Conservation (phyloP, 1,140 invertebrate species). For the Drosophila grimshawi region DNA sequence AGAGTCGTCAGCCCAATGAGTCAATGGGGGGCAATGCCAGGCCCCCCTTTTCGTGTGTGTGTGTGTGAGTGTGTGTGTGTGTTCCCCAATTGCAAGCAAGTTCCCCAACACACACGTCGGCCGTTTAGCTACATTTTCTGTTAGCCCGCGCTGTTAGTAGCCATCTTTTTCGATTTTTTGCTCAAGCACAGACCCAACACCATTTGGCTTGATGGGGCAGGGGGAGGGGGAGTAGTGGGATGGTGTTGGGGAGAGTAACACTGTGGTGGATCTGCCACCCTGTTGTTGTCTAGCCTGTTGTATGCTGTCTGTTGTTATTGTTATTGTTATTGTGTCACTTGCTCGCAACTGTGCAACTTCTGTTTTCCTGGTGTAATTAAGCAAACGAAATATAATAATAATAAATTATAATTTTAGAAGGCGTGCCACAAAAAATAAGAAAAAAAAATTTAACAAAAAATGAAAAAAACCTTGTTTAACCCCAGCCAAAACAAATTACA, state of each 20-base stretch:
- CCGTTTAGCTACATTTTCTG: slow-evolving; percentile 70
- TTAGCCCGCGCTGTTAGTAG: slow-evolving; percentile 81
- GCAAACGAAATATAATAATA: slow-evolving; percentile 84
- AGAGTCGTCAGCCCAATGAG: slow-evolving; percentile 1
- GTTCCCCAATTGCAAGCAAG: slow-evolving; percentile 23
- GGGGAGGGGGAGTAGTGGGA: not conserved
- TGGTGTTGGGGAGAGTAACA: slow-evolving; percentile 1
- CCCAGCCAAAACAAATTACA: slow-evolving; percentile 12
- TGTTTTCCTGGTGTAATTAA: slow-evolving; percentile 84
- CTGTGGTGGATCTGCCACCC: slow-evolving; percentile 16
- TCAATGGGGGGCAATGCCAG: not conserved
- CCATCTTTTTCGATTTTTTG: slow-evolving; percentile 83
- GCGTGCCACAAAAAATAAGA: slow-evolving; percentile 37
- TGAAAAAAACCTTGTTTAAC: too few species aligned
- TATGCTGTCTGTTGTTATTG: not conserved
- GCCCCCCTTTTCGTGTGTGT: slow-evolving; percentile 16
- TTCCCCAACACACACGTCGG: slow-evolving; percentile 28
- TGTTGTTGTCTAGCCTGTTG: slow-evolving; percentile 31
- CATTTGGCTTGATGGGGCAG: not conserved
- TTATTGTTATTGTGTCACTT: slow-evolving; percentile 7
- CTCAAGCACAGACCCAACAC: slow-evolving; percentile 48
- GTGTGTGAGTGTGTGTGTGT: not conserved
- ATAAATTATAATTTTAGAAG: slow-evolving; percentile 85
- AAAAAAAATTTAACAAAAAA: not conserved
- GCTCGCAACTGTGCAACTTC: slow-evolving; percentile 45